Conservation (phyloP, 2,113 vertebrate genomes). For the Sakesphorus luctuosus region DNA sequence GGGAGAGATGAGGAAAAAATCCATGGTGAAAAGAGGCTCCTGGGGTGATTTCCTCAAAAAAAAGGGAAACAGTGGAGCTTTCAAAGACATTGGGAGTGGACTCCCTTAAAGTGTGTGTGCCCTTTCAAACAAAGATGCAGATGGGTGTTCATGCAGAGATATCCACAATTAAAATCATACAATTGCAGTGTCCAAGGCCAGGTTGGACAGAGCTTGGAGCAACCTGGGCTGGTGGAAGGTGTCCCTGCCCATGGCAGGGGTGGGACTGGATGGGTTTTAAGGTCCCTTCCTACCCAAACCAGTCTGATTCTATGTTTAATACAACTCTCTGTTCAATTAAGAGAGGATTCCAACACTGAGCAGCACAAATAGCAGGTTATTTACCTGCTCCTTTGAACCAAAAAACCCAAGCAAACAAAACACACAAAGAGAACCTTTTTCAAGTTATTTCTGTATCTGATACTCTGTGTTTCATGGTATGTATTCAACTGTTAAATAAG, state of each 20-base stretch:
- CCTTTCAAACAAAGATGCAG: not conserved
- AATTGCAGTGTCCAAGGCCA: not conserved
- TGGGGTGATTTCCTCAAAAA: not conserved
- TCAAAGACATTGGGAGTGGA: not conserved
- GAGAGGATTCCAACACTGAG: not conserved
- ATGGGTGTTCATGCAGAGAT: not conserved
- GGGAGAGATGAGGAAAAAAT: not conserved
- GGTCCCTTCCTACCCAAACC: not conserved
- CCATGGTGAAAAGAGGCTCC: not conserved
- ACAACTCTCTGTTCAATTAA: not conserved
- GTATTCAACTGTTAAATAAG: not conserved
- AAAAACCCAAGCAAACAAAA: not conserved
- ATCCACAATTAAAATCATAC: fast-evolving
- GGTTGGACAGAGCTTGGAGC: not conserved
- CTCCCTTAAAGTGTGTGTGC: not conserved
- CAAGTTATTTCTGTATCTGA: not conserved
- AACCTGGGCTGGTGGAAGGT: not conserved
- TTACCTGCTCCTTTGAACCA: not conserved
- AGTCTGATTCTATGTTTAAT: not conserved
- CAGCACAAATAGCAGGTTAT: not conserved
- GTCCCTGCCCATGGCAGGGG: not conserved
- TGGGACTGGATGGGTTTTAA: not conserved
- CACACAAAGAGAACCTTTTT: not conserved
- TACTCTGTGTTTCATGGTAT: not conserved
- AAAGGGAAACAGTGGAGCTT: not conserved